Evolutionary conservation across 2,888 invertebrate genomes (phyloP).

Genomic region (Opisthograptis luteolata): DNA sequence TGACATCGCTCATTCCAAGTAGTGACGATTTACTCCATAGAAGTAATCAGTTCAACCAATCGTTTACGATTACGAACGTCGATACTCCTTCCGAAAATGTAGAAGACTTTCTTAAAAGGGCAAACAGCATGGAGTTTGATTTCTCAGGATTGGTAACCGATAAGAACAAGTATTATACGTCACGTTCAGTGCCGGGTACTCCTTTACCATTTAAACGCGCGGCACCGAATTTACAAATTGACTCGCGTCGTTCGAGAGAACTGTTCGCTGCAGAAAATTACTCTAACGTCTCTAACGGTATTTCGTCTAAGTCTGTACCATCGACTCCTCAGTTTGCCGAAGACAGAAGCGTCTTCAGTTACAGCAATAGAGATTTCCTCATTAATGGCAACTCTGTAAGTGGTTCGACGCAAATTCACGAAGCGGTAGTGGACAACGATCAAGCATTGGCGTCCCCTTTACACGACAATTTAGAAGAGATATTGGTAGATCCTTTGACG

Average conservation of each 20-base stretch:
- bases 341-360: constrained; percentile 82
- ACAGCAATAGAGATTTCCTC: constrained; percentile 85
- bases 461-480: constrained; percentile 74
- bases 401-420: constrained; percentile 56
- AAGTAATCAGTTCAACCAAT: constrained; percentile 62
- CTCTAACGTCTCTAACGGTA: constrained; percentile 71
- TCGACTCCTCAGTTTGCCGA: constrained; percentile 86
- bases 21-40: constrained; percentile 64
- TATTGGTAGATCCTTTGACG: constrained; percentile 66
- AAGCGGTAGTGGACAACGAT: constrained; percentile 59
- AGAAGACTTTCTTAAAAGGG: constrained; percentile 74
- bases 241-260: constrained; percentile 68
- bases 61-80: constrained; percentile 60
- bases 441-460: constrained; percentile 66
- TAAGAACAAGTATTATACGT: constrained; percentile 79
- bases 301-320: constrained; percentile 90
- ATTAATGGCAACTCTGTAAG: constrained; percentile 85
- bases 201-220: constrained; percentile 84
- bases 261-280: constrained; percentile 63
- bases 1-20: constrained; percentile 72
- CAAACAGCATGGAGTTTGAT: constrained; percentile 77
- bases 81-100: constrained; percentile 61
- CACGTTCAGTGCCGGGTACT: constrained; percentile 88
- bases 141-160: constrained; percentile 67
- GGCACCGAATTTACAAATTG: constrained; percentile 67